Percentiles rank a stretch among this genome's conserved stretches.
Evolutionary conservation across 2,113 vertebrate genomes (phyloP).

Genomic region (Procavia capensis): DNA sequence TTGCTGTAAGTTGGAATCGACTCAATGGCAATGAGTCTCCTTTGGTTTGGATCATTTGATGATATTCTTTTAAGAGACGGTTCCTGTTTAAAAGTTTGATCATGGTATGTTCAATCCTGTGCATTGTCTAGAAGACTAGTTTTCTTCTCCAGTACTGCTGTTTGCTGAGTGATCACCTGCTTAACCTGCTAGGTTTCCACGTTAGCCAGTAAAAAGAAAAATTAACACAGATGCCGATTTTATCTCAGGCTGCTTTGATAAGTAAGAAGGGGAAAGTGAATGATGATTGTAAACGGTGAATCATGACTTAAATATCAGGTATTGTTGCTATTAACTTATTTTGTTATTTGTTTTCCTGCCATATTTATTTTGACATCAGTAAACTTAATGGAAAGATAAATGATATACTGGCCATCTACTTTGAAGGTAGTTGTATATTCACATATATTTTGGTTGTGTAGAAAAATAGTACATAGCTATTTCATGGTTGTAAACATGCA

Average conservation of each 20-base stretch:
- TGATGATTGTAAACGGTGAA: background rate
- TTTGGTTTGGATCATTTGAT: background rate
- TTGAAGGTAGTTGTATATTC: background rate
- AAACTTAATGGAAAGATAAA: background rate
- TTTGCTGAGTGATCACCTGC: background rate
- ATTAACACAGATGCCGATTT: fast-evolving
- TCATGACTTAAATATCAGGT: background rate
- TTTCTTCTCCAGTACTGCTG: background rate
- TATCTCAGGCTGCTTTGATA: background rate
- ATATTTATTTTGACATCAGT: background rate
- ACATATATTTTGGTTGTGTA: background rate
- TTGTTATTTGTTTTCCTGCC: background rate
- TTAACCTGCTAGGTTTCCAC: background rate
- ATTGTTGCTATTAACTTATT: background rate
- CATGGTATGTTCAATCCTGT: fast-evolving
- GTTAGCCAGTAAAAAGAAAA: background rate
- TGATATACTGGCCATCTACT: background rate
- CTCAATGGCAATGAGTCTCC: too few species aligned
- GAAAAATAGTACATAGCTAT: background rate
- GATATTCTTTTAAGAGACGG: background rate
- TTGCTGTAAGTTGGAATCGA: too few species aligned
- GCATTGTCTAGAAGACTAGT: background rate
- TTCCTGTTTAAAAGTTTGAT: background rate
- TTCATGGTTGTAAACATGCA: background rate
- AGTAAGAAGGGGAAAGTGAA: too few species aligned